Evolutionary conservation across 30 jellyfish, hydroid and myxozoan species (phyloP), one percentile per base, ranked within the genome.

Genomic region (Aurelia sp.): DNA sequence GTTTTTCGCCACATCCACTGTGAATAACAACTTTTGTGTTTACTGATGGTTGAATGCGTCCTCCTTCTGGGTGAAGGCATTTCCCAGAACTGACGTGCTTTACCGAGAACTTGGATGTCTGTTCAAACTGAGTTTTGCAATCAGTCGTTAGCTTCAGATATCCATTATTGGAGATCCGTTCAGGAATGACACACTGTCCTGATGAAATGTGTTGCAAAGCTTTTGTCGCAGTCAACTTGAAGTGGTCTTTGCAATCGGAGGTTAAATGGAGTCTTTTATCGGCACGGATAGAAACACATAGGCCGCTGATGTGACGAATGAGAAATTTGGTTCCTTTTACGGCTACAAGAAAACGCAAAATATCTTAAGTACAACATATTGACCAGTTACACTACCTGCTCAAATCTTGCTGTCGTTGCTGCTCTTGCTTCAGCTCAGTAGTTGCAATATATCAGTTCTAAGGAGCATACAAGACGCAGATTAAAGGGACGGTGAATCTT

Each of bases 41-140:
- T 17, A 16, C 63, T 10, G 62, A 16, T 55, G 87, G 87, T 16
- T 63, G 23, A 40, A 55, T 22, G 0, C 67, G 31, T 12, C 87
- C 87, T 23, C 77, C 76, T 13, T 33, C 21, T 19, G 87, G 87
- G 62, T 76, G 87, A 1, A 76, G 16, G 67, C 87, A 76, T 60
- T 76, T 76, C 37, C 77, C 77, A 57, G 77, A 22, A 17, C 64
- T 17, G 48, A 62, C 16, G 20, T 76, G 87, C 16, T 58, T 44
- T 62, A 76, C 48, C 7, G 87, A 76, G 11, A n/a, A 57, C 15
- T 67, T 33, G n/a, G 87, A 20, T 23, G 87, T 76, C 22, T 73
- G 84, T 1, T 51, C 61, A 67, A 19, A 73, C 47, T 52, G 72
- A 20, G 84, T 13, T 52, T 33, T 21, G 63, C 52, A 59, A 37